Evolutionary conservation across 2,113 vertebrate species (phyloP), one percentile per base, ranked within the genome.

Genomic region (Zosterops japonicus): DNA sequence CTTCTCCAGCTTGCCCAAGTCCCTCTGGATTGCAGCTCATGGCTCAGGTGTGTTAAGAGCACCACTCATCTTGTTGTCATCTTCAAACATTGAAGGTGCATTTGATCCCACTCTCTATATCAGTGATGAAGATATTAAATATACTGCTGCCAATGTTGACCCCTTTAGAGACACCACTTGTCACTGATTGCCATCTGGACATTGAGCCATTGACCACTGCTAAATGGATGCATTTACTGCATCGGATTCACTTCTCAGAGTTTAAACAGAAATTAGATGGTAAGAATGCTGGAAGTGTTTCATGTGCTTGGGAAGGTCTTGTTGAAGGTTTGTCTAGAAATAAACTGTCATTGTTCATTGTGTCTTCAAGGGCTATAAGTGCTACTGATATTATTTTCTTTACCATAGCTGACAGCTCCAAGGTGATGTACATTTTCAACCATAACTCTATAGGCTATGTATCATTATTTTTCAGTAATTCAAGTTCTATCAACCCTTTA

Each of bases 381-480:
- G 23, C 6, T 83, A 29, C 35, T 44, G 69, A 47, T 4, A 69
- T 63, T 80, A 31, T 78, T 72, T 60, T 68, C 12, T 55, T 93
- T 96, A 33, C 6, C 27, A 5, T 50, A 97, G 55, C 44, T 91
- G 29, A 63, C 71, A 74, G 78, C 49, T 96, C 41, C 83, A 79
- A 91, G 13, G 27, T 69, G 44, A 80, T 71, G 17, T 46, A 6
- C 33, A 68, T 44, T 92, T 87, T 72, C 46, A 85, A 8, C 4
- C 21, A 42, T 44, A 63, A 95, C 31, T 57, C 50, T 79, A 61
- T 60, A 84, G 83, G 53, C 33, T 83, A 83, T 68, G 25, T 82
- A 65, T 88, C 80, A 89, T 95, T 82, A 94, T 81, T 97, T 96
- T 94, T 90, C 68, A 95, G 94, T 44, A 39, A 84, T 90, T 94